phyloP scores from a whole-genome alignment of 1,140 invertebrate genomes.

The Trinorchestia longiramus region DNA sequence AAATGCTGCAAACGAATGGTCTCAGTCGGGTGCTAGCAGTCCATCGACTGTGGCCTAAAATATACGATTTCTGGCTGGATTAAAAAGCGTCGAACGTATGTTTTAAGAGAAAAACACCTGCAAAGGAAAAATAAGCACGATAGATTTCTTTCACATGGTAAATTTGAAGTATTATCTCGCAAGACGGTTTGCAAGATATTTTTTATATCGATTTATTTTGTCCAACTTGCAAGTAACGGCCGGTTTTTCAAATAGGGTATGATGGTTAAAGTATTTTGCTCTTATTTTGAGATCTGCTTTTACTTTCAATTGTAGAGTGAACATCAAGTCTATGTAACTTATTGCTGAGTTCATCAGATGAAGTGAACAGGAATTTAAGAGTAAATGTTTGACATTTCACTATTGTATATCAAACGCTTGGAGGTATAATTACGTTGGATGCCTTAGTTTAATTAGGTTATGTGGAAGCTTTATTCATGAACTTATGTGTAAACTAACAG shows the following conservation, averaged over 20 bases:
- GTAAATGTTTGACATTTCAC: too few species aligned
- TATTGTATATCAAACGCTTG: too few species aligned
- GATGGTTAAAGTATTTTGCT: neutral
- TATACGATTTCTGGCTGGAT: neutral
- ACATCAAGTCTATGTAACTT: neutral
- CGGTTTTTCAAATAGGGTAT: neutral
- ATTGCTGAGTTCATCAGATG: neutral
- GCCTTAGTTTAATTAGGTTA: too few species aligned
- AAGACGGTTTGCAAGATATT: too few species aligned
- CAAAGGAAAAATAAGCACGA: too few species aligned
- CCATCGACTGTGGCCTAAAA: neutral
- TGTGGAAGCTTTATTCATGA: too few species aligned
- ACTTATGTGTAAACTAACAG: too few species aligned
- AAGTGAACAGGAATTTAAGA: neutral
- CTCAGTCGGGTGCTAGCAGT: neutral
- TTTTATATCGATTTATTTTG: too few species aligned
- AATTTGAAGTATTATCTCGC: too few species aligned
- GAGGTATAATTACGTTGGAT: too few species aligned
- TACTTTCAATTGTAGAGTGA: neutral
- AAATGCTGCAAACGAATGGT: neutral
- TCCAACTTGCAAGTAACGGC: too few species aligned
- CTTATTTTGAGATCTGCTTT: neutral
- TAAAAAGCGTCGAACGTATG: neutral
- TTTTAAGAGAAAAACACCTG: neutral
- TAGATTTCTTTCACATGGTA: too few species aligned